Percentiles rank a stretch among this genome's conserved stretches.
phyloP scores from a whole-genome alignment of 2,888 invertebrate genomes.

The Gibbula magus region DNA sequence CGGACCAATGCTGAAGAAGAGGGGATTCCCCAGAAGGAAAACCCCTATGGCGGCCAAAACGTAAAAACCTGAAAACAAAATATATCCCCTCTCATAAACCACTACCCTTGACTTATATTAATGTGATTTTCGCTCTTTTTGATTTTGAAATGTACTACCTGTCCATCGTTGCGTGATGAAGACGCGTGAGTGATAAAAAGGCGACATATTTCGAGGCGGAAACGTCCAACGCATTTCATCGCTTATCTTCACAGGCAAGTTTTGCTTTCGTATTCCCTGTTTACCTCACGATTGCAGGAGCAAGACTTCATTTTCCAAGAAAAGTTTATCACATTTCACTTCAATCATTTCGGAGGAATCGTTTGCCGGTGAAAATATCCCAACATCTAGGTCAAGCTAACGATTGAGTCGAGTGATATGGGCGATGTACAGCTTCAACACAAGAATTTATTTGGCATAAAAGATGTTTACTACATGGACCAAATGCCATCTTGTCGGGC shows the following conservation, averaged over 20 bases:
- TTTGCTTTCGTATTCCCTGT: not conserved
- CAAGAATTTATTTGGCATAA: not conserved
- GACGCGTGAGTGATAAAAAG: no score
- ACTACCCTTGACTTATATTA: no score
- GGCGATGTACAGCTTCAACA: not conserved
- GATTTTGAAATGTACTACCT: no score
- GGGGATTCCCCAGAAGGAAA: constrained; percentile 3
- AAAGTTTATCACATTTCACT: no score
- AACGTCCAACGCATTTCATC: no score
- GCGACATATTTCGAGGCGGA: no score
- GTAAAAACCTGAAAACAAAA: not conserved
- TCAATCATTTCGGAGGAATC: not conserved
- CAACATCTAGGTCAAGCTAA: not conserved
- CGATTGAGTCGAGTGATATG: not conserved
- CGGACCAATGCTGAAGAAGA: not conserved
- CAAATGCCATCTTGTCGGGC: not conserved
- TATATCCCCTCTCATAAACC: not conserved
- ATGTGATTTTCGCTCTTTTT: no score
- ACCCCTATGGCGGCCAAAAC: not conserved
- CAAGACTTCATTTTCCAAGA: no score
- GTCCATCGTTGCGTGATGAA: no score
- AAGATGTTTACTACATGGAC: not conserved
- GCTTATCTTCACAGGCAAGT: not conserved
- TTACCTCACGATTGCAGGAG: not conserved
- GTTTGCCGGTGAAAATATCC: not conserved